Evolutionary conservation across 2,113 vertebrate genomes (phyloP), one percentile per base, ranked within the genome.

Genomic region (Erpornis zantholeuca): DNA sequence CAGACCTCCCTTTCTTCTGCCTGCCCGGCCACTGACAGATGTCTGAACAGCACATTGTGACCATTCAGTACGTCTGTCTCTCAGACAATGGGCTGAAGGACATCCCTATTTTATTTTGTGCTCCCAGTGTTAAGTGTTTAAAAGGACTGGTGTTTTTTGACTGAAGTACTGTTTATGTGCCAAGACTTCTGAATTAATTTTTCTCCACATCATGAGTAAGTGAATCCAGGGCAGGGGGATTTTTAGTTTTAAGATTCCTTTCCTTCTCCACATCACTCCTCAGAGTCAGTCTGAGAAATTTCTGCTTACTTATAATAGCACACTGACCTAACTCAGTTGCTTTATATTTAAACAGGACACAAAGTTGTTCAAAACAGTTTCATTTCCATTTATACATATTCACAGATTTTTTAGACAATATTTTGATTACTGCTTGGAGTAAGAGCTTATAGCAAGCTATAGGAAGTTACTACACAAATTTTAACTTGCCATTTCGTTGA

Each of bases 401-500:
- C 7, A 9, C 14, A 17, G 7, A 33, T 23, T 27, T 60, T 68
- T 83, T 20, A 68, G 19, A 40, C 8, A 36, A 1, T 16, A 57
- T 42, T 66, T 68, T 75, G 40, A 86, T 47, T 79, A 45, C 21
- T 64, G 31, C 50, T 95, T 69, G 35, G 63, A 85, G 31, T 29
- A 70, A 44, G n/a, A 78, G 16, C 69, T 22, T 42, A 28, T 3
- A 85, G 25, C 33, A 80, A 85, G 50, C 14, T 11, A 54, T 1
- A 77, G 38, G 15, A 49, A 88, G 40, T 65, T 35, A 66, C 15
- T n/a, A 64, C 28, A 77, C 17, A 38, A 77, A 75, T 35, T 65
- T 83, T 59, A 90, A 61, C 98, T 98, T 94, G 99, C 99, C 99
- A 99, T 99, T 98, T 99, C 99, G 95, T 99, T 99, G 96, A 99